These are phyloP conservation scores for Zaprionus africanus DNA, from an alignment of 1,140 invertebrate species.

Conservation along the genomic window DNA sequence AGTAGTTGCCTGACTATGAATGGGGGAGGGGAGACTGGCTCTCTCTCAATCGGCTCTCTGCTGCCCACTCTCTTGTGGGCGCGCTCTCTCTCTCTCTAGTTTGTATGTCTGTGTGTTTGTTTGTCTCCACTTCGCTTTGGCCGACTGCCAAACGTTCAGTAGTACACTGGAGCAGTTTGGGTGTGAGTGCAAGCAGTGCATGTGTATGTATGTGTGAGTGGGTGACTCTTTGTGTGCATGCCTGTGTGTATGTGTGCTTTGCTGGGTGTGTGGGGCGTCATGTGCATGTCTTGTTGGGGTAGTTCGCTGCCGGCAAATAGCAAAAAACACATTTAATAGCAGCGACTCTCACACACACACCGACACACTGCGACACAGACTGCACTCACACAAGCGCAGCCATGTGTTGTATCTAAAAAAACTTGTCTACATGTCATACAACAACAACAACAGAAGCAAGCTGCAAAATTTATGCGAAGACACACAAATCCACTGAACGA, in stretches of 20 bases:
- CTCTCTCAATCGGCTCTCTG: slow-evolving; percentile 15
- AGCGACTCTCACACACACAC: slow-evolving; percentile 10
- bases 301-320: slow-evolving; percentile 69
- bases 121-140: slow-evolving; percentile 45
- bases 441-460: slow-evolving; percentile 31
- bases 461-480: slow-evolving; percentile 84
- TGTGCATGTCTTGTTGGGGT: slow-evolving; percentile 69
- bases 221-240: slow-evolving; percentile 23
- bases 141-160: slow-evolving; percentile 79
- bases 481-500: slow-evolving; percentile 84
- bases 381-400: slow-evolving; percentile 9
- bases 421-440: slow-evolving; percentile 71
- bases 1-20: slow-evolving; percentile 20
- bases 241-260: slow-evolving; percentile 26
- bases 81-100: slow-evolving; percentile 15
- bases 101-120: neutral
- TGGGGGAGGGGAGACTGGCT: slow-evolving; percentile 14
- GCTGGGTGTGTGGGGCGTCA: slow-evolving; percentile 32
- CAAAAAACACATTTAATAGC: slow-evolving; percentile 37
- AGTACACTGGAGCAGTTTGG: slow-evolving; percentile 77
- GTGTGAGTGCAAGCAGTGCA: slow-evolving; percentile 64
- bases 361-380: neutral
- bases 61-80: neutral
- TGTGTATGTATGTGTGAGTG: slow-evolving; percentile 20
- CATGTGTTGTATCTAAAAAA: slow-evolving; percentile 57